A percentile compares a stretch with the other conserved stretches of the same genome.
phyloP scores from a whole-genome alignment of 1,140 invertebrate species.

The Microplitis mediator region DNA sequence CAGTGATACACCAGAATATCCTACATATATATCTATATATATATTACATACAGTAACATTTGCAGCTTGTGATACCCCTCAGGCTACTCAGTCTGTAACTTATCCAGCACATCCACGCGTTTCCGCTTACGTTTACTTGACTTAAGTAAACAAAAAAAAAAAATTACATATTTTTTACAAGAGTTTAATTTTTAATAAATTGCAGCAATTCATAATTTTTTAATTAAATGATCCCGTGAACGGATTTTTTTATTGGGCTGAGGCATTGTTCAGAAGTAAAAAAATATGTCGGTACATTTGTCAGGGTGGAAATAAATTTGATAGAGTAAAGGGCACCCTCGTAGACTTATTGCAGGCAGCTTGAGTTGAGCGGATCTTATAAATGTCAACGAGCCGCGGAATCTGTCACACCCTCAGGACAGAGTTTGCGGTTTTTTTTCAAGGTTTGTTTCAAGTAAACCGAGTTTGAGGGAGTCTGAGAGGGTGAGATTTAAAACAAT shows the following conservation, averaged over 20 bases:
- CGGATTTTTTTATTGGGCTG: too few species aligned
- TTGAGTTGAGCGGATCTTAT: not conserved
- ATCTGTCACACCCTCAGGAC: constrained; percentile 2
- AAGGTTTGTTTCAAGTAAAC: not conserved
- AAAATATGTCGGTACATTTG: not conserved
- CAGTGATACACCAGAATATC: constrained; percentile 12
- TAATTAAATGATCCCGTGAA: too few species aligned
- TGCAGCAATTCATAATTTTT: too few species aligned
- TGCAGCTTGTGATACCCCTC: not conserved
- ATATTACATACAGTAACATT: too few species aligned
- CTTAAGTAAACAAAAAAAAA: too few species aligned
- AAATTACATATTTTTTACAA: too few species aligned
- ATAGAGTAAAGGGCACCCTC: not conserved
- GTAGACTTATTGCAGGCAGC: not conserved
- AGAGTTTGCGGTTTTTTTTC: constrained; percentile 15
- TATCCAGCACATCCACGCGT: not conserved
- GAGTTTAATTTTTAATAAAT: too few species aligned
- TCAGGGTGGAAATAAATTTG: not conserved
- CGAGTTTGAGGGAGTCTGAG: constrained; percentile 31
- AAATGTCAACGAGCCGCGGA: not conserved
- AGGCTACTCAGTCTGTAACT: constrained; percentile 7
- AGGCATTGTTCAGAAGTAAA: not conserved
- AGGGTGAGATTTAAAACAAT: constrained; percentile 61
- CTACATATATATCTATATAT: too few species aligned
- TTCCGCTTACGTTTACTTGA: too few species aligned